Percentiles rank a stretch among this genome's conserved stretches.
Conservation (phyloP, 2,113 vertebrate genomes). For the Phylloscopus trochilus region DNA sequence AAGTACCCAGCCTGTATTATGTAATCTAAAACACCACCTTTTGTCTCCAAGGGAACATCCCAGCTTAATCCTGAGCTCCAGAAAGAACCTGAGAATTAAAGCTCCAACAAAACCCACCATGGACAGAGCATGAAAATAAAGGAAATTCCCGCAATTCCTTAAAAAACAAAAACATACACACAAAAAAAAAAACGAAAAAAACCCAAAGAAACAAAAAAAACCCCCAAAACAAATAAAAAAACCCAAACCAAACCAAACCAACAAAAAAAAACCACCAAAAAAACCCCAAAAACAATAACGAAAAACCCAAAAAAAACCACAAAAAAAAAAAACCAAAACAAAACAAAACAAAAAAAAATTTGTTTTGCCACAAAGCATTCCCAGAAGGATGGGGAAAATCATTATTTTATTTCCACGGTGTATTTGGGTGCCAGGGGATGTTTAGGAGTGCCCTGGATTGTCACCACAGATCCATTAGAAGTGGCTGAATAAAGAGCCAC, state of each 20-base stretch:
- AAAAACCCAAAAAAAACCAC: no score
- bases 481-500: background rate
- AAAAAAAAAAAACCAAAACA: no score
- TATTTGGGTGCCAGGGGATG: background rate
- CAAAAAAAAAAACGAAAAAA: background rate
- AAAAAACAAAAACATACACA: background rate
- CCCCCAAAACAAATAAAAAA: no score
- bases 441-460: background rate
- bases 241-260: no score
- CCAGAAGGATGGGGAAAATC: background rate
- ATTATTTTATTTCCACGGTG: background rate
- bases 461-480: background rate
- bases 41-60: slow-evolving; percentile 27
- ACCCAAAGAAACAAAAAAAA: no score
- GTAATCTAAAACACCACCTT: background rate
- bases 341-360: no score
- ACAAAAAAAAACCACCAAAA: no score
- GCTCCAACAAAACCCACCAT: background rate
- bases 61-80: slow-evolving; percentile 30
- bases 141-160: background rate
- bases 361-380: background rate
- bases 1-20: background rate
- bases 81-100: background rate
- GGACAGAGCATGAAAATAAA: background rate
- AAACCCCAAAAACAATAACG: no score